Evolutionary conservation across 2,797 vertebrate genomes (phyloP).

Genomic region (Cuniculus paca): DNA sequence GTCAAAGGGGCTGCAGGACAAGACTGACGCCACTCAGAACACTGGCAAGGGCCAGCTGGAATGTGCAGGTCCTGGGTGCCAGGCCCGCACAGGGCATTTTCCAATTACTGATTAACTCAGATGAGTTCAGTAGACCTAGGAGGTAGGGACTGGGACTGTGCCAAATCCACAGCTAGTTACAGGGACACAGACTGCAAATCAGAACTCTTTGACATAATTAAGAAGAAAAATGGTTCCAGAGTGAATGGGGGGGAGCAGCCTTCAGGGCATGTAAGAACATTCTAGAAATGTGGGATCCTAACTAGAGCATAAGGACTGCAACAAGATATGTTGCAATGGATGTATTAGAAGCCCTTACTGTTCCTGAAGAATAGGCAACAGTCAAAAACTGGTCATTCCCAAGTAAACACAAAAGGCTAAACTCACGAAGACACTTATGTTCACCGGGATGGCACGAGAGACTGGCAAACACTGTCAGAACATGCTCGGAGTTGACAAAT

Average conservation of each 20-base stretch:
- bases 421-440: background rate
- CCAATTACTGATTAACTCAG: background rate
- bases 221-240: background rate
- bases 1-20: background rate
- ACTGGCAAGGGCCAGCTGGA: background rate
- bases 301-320: background rate
- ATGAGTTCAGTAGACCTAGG: background rate
- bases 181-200: background rate
- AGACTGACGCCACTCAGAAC: background rate
- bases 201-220: background rate
- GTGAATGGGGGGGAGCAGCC: background rate
- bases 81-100: background rate
- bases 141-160: background rate
- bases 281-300: background rate
- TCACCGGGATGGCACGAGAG: background rate
- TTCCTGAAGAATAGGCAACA: background rate
- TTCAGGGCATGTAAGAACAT: background rate
- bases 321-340: background rate
- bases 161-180: background rate
- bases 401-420: slow-evolving; percentile 20
- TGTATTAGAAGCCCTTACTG: background rate
- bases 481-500: background rate
- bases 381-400: background rate
- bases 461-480: background rate
- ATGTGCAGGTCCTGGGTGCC: background rate